Conservation (phyloP, 2,113 vertebrate genomes). For the Rhadina sibilatrix region DNA sequence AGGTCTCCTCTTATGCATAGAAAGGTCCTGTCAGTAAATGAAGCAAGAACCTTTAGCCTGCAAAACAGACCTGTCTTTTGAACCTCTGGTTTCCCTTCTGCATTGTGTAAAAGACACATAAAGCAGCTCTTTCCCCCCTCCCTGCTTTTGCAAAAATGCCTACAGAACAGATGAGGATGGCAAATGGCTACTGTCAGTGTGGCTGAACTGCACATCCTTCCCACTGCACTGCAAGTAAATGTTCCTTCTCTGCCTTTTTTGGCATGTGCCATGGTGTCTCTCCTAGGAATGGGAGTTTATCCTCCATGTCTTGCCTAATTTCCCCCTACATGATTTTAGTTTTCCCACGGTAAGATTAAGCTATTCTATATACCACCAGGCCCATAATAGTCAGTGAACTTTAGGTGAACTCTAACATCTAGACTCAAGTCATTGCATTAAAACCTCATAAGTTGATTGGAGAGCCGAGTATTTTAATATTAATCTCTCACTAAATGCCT, state of each 20-base stretch:
- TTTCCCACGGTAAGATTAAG: constrained; percentile 66
- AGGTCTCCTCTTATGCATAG: constrained; percentile 37
- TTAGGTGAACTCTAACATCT: constrained; percentile 55
- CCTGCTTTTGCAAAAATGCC: background rate
- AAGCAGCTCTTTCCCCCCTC: background rate
- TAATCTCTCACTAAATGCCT: constrained; percentile 39
- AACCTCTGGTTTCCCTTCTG: constrained; percentile 24
- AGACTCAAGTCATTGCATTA: background rate
- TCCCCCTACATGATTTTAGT: constrained; percentile 10
- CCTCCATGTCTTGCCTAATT: constrained; percentile 29
- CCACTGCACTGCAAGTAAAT: background rate
- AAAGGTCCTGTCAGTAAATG: constrained; percentile 52
- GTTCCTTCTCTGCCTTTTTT: constrained; percentile 10
- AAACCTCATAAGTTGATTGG: constrained; percentile 6
- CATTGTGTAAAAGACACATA: background rate
- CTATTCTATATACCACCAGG: constrained; percentile 15
- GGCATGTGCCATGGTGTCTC: background rate
- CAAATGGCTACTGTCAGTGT: background rate
- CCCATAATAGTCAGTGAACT: constrained; percentile 50
- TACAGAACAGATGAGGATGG: background rate
- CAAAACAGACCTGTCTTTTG: constrained; percentile 4
- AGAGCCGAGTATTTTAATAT: background rate
- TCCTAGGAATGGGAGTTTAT: constrained; percentile 18
- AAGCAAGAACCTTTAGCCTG: background rate
- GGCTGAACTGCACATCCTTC: background rate